A percentile compares a stretch with the other conserved stretches of the same genome.
Evolutionary conservation across 2,888 invertebrate species (phyloP).

Genomic region (Vanessa cardui): DNA sequence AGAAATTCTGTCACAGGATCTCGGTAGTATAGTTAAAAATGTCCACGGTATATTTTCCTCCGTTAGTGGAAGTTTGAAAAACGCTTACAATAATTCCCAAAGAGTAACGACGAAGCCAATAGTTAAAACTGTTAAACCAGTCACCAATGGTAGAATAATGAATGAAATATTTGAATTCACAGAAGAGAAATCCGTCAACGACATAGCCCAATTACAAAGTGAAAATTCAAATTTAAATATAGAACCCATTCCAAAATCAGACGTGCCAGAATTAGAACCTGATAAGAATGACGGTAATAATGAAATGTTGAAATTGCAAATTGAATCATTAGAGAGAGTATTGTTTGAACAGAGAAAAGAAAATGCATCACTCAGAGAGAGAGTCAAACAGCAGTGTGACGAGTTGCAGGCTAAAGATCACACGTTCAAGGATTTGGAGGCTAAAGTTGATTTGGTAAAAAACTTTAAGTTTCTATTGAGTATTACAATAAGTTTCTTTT

Average conservation of each 20-base stretch:
- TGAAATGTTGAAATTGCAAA: conserved; percentile 61
- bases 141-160: conserved; percentile 69
- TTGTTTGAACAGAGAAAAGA: conserved; percentile 70
- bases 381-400: conserved; percentile 66
- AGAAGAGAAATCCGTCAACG: conserved; percentile 25
- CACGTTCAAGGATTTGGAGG: conserved; percentile 72
- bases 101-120: conserved; percentile 57
- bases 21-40: conserved; percentile 76
- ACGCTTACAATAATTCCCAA: conserved; percentile 67
- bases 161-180: conserved; percentile 72
- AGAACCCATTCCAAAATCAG: conserved; percentile 1
- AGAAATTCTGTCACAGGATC: conserved; percentile 69
- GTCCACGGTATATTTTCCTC: conserved; percentile 78
- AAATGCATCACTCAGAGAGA: conserved; percentile 59
- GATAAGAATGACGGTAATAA: conserved; percentile 48
- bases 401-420: conserved; percentile 68
- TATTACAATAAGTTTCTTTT: too few species aligned
- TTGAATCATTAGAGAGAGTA: conserved; percentile 67
- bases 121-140: conserved; percentile 52
- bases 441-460: conserved; percentile 75
- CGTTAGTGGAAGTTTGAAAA: conserved; percentile 73
- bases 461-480: background rate
- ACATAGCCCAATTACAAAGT: background rate
- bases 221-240: background rate
- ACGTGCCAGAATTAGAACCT: background rate